Percentiles rank a stretch among this genome's conserved stretches.
These are phyloP conservation scores for Pogonus chalceus DNA, from an alignment of 1,140 invertebrate species.

Conservation along the genomic window DNA sequence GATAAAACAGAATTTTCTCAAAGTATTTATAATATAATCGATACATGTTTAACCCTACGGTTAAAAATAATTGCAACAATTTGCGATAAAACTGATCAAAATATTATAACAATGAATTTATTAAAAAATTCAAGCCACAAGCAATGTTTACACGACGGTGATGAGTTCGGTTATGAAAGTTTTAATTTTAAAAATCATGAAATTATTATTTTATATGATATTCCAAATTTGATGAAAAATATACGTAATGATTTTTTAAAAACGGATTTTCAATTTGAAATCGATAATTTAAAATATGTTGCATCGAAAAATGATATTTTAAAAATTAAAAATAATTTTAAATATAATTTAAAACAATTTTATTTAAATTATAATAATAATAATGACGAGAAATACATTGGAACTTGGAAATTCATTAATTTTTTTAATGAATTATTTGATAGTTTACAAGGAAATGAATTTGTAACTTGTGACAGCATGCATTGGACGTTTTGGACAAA, in stretches of 20 bases:
- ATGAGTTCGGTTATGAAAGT: neutral
- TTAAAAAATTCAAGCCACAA: neutral
- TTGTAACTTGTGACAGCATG: neutral
- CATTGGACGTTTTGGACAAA: neutral
- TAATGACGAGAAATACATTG: neutral
- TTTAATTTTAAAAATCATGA: neutral
- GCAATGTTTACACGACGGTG: neutral
- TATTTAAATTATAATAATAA: too few relatives aligned
- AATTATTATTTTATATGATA: slow-evolving; percentile 1
- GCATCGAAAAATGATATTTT: neutral
- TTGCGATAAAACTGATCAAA: neutral
- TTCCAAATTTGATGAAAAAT: neutral
- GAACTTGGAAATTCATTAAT: neutral
- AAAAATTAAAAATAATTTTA: too few relatives aligned
- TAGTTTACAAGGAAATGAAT: neutral
- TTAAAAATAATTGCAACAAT: neutral
- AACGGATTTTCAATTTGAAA: neutral
- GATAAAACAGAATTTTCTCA: neutral
- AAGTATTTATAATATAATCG: neutral
- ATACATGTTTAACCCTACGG: neutral
- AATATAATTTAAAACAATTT: too few relatives aligned
- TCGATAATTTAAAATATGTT: neutral
- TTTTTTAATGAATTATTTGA: neutral
- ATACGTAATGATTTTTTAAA: neutral
- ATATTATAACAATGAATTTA: neutral